Evolutionary conservation across 2,113 vertebrate genomes (phyloP), one percentile per base, ranked within the genome.

Genomic region (Origma solitaria): DNA sequence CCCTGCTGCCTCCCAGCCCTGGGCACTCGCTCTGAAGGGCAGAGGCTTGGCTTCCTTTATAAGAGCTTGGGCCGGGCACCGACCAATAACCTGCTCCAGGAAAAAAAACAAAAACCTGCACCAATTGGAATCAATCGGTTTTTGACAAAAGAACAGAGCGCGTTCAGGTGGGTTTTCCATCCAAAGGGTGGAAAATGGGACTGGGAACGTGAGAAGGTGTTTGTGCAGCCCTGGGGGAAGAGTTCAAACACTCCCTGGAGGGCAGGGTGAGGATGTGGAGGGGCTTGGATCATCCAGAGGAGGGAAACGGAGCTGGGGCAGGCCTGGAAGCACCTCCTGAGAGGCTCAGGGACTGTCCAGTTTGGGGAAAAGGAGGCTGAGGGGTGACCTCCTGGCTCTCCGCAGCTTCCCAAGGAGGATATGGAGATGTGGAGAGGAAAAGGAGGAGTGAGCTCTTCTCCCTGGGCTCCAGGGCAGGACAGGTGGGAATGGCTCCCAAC

Each of bases 21-120:
- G n/a, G 78, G 83, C 71, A 79, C 15, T 18, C 23, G n/a, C 42
- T 62, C 84, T 33, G 65, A 7, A 49, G 33, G 56, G 45, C 49
- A 62, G 45, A 64, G 69, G 57, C 9, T 68, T 90, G 91, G 71
- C 88, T 95, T 72, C 40, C 91, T 95, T 96, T 96, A 93, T 93
- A 92, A 60, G 70, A 77, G 44, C 68, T 70, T 40, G 47, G 82
- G 50, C 4, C 85, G 77, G 40, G 16, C 51, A 96, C 71, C 61
- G 49, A 60, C 86, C 94, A 91, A 83, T 92, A 77, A 86, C 31
- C 62, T 77, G 78, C 3, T 9, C 56, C 68, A 64, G 40, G 53
- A 2, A 61, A 50, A 45, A 38, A 33, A 47, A 31, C 6, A 44
- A 44, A 47, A 47, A 22, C 30, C 73, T 23, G 58, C 38, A 69